Evolutionary conservation across 2,113 vertebrate species (phyloP).

Genomic region (Mormyrus iriodes): DNA sequence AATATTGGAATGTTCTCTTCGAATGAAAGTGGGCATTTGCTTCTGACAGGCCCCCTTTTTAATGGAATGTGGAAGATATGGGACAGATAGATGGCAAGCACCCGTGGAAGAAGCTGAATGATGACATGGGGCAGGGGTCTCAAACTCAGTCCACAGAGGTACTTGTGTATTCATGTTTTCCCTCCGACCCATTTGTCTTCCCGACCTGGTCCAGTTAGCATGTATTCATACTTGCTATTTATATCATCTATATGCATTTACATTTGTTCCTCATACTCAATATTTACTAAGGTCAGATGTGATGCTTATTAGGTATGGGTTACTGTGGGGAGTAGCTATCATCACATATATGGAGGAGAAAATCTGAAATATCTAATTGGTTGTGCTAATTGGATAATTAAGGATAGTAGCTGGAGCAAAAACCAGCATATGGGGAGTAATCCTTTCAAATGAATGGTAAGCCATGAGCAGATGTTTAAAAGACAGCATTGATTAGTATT

Average conservation of each 20-base stretch:
- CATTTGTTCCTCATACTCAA: not conserved
- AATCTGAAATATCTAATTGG: not conserved
- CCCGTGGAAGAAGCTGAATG: not conserved
- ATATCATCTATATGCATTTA: not conserved
- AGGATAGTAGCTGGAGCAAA: not conserved
- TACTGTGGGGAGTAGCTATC: not conserved
- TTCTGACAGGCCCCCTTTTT: not conserved
- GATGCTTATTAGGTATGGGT: not conserved
- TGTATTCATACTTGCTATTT: conserved; percentile 1
- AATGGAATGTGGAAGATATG: not conserved
- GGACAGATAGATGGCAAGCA: not conserved
- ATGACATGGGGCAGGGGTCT: not conserved
- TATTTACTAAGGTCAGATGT: not conserved
- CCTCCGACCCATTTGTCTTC: not conserved
- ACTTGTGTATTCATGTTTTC: not conserved
- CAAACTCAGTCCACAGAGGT: conserved; percentile 1
- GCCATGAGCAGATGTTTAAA: conserved; percentile 6
- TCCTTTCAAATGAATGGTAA: not conserved
- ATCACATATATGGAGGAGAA: not conserved
- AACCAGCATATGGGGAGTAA: not conserved
- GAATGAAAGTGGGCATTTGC: not conserved
- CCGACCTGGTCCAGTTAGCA: not conserved
- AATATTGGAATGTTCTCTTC: not conserved
- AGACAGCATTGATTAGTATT: conserved; percentile 5
- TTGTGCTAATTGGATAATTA: conserved; percentile 11